A percentile compares a stretch with the other conserved stretches of the same genome.
Evolutionary conservation across 2,888 invertebrate species (phyloP).

Genomic region (Stratiomys singularior): DNA sequence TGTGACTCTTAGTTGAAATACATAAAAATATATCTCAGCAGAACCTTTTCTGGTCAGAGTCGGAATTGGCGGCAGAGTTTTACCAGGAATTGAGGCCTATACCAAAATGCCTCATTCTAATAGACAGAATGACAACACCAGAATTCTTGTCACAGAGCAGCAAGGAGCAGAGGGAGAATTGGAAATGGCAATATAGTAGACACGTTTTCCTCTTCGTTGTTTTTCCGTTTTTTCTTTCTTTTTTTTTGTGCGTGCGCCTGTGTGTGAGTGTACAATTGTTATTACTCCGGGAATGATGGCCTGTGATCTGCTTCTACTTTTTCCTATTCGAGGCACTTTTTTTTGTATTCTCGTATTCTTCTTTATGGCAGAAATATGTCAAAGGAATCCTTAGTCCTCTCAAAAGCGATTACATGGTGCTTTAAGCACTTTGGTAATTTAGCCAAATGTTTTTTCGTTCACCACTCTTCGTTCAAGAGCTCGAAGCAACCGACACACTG

Average conservation of each 20-base stretch:
- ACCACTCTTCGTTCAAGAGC: neutral
- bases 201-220: constrained; percentile 35
- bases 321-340: neutral
- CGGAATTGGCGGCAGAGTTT: neutral
- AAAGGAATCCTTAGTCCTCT: constrained; percentile 36
- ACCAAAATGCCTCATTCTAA: neutral
- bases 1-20: neutral
- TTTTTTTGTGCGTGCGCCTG: too few relatives aligned
- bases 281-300: constrained; percentile 32
- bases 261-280: neutral
- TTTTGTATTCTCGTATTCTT: neutral
- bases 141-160: too few relatives aligned
- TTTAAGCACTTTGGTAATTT: constrained; percentile 42
- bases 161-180: neutral
- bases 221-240: neutral
- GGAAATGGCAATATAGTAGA: constrained; percentile 7
- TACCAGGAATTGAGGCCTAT: constrained; percentile 27
- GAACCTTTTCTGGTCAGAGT: neutral
- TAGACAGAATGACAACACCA: neutral
- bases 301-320: constrained; percentile 23
- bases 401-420: constrained; percentile 45
- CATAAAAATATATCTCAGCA: neutral
- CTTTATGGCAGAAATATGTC: constrained; percentile 24
- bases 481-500: neutral
- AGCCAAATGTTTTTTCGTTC: constrained; percentile 39